These are phyloP conservation scores for Caenorhabditis sp. DNA, from an alignment of 2,888 invertebrate species.

Conservation along the genomic window DNA sequence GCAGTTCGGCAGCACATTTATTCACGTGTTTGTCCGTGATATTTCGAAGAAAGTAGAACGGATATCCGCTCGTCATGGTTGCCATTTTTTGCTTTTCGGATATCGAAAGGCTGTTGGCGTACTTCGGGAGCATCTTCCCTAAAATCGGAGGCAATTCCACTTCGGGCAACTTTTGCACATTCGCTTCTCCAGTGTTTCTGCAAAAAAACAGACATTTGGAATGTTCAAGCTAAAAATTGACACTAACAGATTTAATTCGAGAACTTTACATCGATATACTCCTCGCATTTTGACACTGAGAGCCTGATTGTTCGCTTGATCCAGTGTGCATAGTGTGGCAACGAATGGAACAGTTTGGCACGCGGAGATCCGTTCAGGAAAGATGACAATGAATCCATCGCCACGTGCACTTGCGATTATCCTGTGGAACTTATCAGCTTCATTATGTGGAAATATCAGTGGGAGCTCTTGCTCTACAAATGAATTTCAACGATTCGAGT, in stretches of 20 bases:
- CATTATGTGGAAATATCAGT: constrained; percentile 7
- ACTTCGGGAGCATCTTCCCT: constrained; percentile 9
- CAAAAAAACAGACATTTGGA: not conserved
- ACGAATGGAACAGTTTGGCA: constrained; percentile 3
- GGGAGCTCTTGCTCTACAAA: constrained; percentile 28
- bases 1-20: not conserved
- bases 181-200: constrained; percentile 15
- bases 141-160: constrained; percentile 5
- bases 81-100: constrained; percentile 8
- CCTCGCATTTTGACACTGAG: constrained; percentile 22
- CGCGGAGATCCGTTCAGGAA: constrained; percentile 8
- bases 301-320: constrained; percentile 6
- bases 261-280: constrained; percentile 29
- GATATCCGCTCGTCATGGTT: constrained; percentile 9
- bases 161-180: constrained; percentile 22
- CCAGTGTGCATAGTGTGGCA: constrained; percentile 15
- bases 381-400: constrained; percentile 24
- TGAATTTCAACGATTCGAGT: not conserved
- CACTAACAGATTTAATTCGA: constrained; percentile 18
- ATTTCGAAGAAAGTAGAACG: not conserved
- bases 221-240: not conserved
- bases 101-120: not conserved
- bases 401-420: constrained; percentile 6
- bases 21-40: constrained; percentile 5
- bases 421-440: constrained; percentile 5